Evolutionary conservation across 2,888 invertebrate genomes (phyloP).

Genomic region (Acleris literana): DNA sequence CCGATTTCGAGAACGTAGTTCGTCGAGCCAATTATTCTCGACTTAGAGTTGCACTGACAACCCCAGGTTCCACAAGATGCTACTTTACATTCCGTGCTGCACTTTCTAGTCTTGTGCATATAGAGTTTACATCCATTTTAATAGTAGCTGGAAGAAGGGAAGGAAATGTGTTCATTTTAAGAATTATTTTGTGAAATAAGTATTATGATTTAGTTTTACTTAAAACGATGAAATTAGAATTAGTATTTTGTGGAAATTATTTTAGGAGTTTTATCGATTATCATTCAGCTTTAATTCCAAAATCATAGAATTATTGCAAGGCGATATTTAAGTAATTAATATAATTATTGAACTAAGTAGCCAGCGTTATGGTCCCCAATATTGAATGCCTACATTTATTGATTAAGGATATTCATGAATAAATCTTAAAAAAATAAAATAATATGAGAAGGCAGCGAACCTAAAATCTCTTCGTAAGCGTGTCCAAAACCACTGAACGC

Average conservation of each 20-base stretch:
- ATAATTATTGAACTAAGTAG: neutral
- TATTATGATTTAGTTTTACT: neutral
- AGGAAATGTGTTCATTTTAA: conserved; percentile 5
- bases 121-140: conserved; percentile 31
- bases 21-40: conserved; percentile 29
- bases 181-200: conserved; percentile 16
- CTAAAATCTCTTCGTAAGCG: neutral
- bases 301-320: no score
- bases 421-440: no score
- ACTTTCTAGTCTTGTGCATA: conserved; percentile 15
- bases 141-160: conserved; percentile 21
- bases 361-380: neutral
- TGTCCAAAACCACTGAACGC: conserved; percentile 4
- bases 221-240: no score
- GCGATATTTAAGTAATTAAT: no score
- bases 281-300: no score
- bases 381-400: no score
- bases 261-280: no score
- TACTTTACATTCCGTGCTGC: conserved; percentile 29
- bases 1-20: conserved; percentile 6
- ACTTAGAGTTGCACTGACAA: conserved; percentile 28
- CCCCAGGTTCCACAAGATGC: conserved; percentile 27
- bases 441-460: no score
- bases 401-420: no score
- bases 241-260: no score